A percentile compares a stretch with the other conserved stretches of the same genome.
Conservation (phyloP, 2,888 invertebrate genomes). For the Erannis defoliaria region DNA sequence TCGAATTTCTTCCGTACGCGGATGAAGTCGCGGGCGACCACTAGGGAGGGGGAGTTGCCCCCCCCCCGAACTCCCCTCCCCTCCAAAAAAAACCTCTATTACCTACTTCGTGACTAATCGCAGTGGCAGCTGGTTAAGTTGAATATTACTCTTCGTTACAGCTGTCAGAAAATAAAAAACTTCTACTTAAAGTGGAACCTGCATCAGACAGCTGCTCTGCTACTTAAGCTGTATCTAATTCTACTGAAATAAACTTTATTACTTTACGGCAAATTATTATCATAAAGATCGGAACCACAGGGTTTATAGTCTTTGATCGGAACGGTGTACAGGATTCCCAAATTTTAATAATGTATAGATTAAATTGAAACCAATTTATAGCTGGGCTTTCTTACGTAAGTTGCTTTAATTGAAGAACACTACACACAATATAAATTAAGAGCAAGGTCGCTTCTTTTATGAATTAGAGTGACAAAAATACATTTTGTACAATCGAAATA, state of each 20-base stretch:
- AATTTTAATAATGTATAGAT: no score
- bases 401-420: slow-evolving; percentile 42
- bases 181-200: slow-evolving; percentile 24
- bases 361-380: slow-evolving; percentile 21
- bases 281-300: no score
- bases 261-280: no score
- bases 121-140: slow-evolving; percentile 39
- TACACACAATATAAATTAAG: slow-evolving; percentile 43
- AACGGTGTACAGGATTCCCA: no score
- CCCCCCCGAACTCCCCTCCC: no score
- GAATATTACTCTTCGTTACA: slow-evolving; percentile 28
- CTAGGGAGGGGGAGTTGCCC: no score
- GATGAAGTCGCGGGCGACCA: no score
- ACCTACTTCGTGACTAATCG: slow-evolving; percentile 32
- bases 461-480: slow-evolving; percentile 30
- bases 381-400: slow-evolving; percentile 34
- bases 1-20: no score
- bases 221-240: slow-evolving; percentile 32
- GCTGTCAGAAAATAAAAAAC: slow-evolving; percentile 35
- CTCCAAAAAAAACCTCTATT: slow-evolving; percentile 21
- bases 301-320: no score
- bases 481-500: slow-evolving; percentile 8
- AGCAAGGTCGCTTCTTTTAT: slow-evolving; percentile 44
- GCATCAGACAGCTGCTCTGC: slow-evolving; percentile 37
- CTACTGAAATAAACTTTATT: not conserved